A percentile compares a stretch with the other conserved stretches of the same genome.
Evolutionary conservation across 2,797 vertebrate species (phyloP).

Genomic region (Scyliorhinus canicula): DNA sequence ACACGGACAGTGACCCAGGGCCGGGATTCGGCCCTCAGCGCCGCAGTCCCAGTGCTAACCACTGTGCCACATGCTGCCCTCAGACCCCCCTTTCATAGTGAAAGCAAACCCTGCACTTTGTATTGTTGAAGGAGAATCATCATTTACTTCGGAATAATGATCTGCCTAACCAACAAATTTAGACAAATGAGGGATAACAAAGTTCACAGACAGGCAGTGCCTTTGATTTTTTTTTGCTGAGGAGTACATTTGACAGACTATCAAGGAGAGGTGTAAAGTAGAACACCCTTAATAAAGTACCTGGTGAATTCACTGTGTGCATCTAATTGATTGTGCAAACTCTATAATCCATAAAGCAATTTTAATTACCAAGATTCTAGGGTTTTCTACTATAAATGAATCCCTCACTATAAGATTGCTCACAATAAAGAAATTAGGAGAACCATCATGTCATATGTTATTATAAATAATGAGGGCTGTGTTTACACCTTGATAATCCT

Average conservation of each 20-base stretch:
- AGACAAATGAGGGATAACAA: neutral
- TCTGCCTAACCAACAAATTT: constrained; percentile 7
- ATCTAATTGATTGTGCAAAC: neutral
- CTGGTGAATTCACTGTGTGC: neutral
- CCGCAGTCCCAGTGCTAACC: too few relatives aligned
- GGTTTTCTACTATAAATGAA: too few relatives aligned
- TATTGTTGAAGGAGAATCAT: neutral
- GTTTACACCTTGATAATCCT: neutral
- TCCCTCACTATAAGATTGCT: neutral
- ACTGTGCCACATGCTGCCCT: too few relatives aligned
- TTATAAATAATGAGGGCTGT: neutral
- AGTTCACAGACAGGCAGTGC: neutral
- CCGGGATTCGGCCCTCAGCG: too few relatives aligned
- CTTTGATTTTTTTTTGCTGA: neutral
- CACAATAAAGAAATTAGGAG: neutral
- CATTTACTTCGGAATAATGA: neutral
- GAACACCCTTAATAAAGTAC: neutral
- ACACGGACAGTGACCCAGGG: too few relatives aligned
- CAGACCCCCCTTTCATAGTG: neutral
- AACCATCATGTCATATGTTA: neutral
- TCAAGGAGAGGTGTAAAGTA: neutral
- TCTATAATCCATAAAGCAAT: neutral
- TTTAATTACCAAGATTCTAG: neutral
- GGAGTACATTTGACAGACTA: neutral
- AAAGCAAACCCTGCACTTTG: neutral